Evolutionary conservation across 2,888 invertebrate genomes (phyloP), one percentile per base, ranked within the genome.

Genomic region (Hyposoter didymator): DNA sequence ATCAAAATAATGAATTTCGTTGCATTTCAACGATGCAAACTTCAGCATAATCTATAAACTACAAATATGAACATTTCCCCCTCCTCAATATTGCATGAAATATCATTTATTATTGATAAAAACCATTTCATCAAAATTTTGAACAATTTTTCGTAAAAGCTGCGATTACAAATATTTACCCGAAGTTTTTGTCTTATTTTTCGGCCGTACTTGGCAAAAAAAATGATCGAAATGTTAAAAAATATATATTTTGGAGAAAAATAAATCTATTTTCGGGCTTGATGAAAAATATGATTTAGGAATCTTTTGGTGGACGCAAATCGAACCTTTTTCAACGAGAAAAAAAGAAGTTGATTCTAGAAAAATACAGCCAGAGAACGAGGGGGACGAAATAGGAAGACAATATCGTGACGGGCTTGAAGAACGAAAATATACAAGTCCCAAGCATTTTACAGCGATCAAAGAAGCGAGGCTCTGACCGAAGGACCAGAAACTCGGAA

Each of bases 401-500:
- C 62, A 47, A 59, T 70, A 49, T 52, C 52, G 32, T 70, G 49
- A 49, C 43, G 35, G 14, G 22, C 3, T 2, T 8, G 47, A 52
- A 35, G 39, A 74, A 49, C 59, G 66, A 5, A 45, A 69, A 43
- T 39, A 35, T 39, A 28, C 6, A 45, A 67, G 22, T 39, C 3
- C 28, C 35, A 14, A 8, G 32, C 55, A 74, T 67, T 82, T 47
- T 55, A 32, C 55, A n/a, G 35, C 35, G 32, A 43, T 64, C 59
- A 59, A 59, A 59, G 59, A 59, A 59, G 59, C 28, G 59, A 59
- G 59, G 28, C 28, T 59, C 59, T 28, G 59, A 64, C 52, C 72
- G 52, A 79, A 79, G 72, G 62, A 72, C 62, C 70, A 59, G 49
- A 72, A 79, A 72, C 64, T 72, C n/a, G 0, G 73, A 45, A 55